Percentiles rank a stretch among this genome's conserved stretches.
Evolutionary conservation across 2,113 vertebrate species (phyloP).

Genomic region (Cochlearius cochlearius): DNA sequence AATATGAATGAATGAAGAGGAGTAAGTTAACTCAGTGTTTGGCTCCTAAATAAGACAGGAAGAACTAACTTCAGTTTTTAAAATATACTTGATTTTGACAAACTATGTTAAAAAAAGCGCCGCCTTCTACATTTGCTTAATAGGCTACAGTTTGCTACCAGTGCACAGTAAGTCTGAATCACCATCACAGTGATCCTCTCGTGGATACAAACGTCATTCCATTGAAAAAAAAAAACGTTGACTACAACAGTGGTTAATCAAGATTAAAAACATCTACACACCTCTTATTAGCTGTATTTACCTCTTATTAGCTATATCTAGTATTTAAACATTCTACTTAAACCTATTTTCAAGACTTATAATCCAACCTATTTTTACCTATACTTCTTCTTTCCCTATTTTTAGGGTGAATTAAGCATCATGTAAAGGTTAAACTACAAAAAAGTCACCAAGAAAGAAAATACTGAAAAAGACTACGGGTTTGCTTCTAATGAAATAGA

Average conservation of each 20-base stretch:
- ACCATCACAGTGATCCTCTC: background rate
- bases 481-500: conserved; percentile 27
- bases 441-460: background rate
- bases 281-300: background rate
- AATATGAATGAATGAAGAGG: background rate
- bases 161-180: rapidly evolving
- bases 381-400: background rate
- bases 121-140: background rate
- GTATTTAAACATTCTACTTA: background rate
- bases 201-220: background rate
- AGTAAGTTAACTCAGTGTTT: background rate
- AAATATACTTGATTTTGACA: background rate
- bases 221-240: background rate
- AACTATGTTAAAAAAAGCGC: background rate
- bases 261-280: background rate
- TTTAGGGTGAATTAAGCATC: background rate
- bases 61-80: background rate
- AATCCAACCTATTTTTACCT: background rate
- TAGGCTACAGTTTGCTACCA: background rate
- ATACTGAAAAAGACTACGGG: background rate
- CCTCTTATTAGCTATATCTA: background rate
- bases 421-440: background rate
- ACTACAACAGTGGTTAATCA: background rate
- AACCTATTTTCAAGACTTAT: background rate
- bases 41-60: background rate